Evolutionary conservation across 2,888 invertebrate species (phyloP).

Genomic region (Rhagophthalmus giganteus): DNA sequence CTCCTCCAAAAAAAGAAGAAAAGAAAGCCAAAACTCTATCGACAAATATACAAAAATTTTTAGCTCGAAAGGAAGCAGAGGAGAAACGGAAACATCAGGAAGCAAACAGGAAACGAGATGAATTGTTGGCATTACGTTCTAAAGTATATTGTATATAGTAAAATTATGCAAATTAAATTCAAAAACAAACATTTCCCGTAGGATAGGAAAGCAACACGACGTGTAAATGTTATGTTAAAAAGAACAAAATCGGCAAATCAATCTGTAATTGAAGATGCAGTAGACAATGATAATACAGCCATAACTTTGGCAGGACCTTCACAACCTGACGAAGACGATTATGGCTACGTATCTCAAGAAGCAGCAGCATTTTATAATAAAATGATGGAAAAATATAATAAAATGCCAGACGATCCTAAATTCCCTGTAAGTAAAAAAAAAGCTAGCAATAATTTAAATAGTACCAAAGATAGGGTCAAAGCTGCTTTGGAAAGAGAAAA

Average conservation of each 20-base stretch:
- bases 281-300: constrained; percentile 75
- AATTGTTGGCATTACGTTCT: constrained; percentile 63
- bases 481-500: constrained; percentile 72
- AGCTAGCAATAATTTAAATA: constrained; percentile 59
- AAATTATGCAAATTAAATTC: constrained; percentile 4
- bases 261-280: constrained; percentile 80
- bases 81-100: constrained; percentile 67
- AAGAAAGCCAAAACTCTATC: constrained; percentile 70
- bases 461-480: constrained; percentile 74
- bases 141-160: constrained; percentile 47
- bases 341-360: constrained; percentile 85
- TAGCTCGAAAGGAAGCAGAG: constrained; percentile 80
- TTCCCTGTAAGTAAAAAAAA: constrained; percentile 63
- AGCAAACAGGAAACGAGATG: constrained; percentile 67
- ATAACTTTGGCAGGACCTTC: constrained; percentile 73
- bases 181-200: too few species aligned
- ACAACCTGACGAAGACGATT: constrained; percentile 89
- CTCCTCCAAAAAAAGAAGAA: constrained; percentile 79
- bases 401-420: constrained; percentile 72
- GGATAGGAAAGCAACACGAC: constrained; percentile 53
- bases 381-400: constrained; percentile 81
- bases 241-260: constrained; percentile 89
- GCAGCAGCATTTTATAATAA: constrained; percentile 80
- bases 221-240: constrained; percentile 64
- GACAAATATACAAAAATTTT: constrained; percentile 79